Percentiles rank a stretch among this genome's conserved stretches.
Conservation (phyloP, 2,113 vertebrate genomes). For the Vidua macroura region DNA sequence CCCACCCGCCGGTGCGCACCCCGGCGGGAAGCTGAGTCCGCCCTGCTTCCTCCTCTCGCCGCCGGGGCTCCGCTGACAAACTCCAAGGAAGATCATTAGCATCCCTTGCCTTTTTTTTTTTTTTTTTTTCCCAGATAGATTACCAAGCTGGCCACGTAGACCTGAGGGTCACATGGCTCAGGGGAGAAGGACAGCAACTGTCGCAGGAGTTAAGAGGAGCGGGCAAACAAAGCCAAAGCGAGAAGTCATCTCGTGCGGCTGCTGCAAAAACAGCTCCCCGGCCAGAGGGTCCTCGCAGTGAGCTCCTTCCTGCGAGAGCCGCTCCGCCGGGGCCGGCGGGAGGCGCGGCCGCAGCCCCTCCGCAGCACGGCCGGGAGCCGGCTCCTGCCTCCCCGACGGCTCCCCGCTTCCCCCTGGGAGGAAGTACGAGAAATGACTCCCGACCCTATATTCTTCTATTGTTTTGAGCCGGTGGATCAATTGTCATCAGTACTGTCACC, state of each 20-base stretch:
- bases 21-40: neutral
- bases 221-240: neutral
- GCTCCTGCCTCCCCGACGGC: neutral
- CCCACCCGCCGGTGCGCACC: neutral
- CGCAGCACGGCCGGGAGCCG: neutral
- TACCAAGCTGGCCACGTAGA: neutral
- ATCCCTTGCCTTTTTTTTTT: neutral
- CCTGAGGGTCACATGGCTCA: neutral
- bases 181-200: neutral
- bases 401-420: neutral
- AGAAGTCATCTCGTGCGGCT: neutral
- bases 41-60: neutral
- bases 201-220: neutral
- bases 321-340: neutral
- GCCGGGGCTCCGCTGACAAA: neutral
- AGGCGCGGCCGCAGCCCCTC: neutral
- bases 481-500: slow-evolving; percentile 48
- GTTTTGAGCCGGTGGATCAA: slow-evolving; percentile 44
- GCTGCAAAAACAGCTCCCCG: neutral
- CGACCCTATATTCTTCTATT: slow-evolving; percentile 6
- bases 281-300: neutral
- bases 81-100: neutral
- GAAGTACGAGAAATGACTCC: neutral
- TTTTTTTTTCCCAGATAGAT: neutral
- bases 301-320: neutral